Base-by-base conservation (phyloP, 2,888 invertebrate genomes). In the Tipula helvola region DNA sequence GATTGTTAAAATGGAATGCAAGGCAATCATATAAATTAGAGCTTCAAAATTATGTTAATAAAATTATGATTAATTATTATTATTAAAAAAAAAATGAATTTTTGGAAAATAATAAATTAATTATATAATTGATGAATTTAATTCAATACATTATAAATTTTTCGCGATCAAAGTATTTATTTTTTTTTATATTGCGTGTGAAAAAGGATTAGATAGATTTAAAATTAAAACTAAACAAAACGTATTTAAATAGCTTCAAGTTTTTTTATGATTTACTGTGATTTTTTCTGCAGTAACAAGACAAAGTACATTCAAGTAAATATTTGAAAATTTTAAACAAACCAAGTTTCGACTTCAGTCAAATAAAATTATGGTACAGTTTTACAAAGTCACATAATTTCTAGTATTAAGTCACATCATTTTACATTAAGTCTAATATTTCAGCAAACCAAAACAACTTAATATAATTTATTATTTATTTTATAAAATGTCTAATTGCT, bases 11-110 rank as follows among this genome's bases (percentile, higher is more conserved):
- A 71, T 71, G 89, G 90, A 90, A 90, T 91, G 91, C 91, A 91
- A 90, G 91, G 91, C 91, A 91, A 91, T 91, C 91, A 91, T 91
- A 90, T 89, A 90, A 90, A 90, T 44, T 91, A 91, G 91, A 91
- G 90, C 91, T 91, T 91, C 90, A 90, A 41, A 42, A 44, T 47
- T 84, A 86, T 47, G 86, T 87, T 86, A 85, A 87, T 84, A 44
- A 42, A 87, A 44, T 44, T 44, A 41, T 28, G 28, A 28, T 28
- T 28, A 28, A 28, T 41, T 47, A 47, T 47, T 47, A 47, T 41
- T 47, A 52, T 52, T 52, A 47, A 36, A 47, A 71, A 83, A 87
- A 28, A 13, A 84, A 47, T 86, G 36, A 86, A 47, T 47, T 44
- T 47, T 47, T 28, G 12, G 18, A 28, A 86, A 5, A 44, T 44